Evolutionary conservation across 1,140 invertebrate genomes (phyloP), one percentile per base, ranked within the genome.

Genomic region (Propsilocerus akamusi): DNA sequence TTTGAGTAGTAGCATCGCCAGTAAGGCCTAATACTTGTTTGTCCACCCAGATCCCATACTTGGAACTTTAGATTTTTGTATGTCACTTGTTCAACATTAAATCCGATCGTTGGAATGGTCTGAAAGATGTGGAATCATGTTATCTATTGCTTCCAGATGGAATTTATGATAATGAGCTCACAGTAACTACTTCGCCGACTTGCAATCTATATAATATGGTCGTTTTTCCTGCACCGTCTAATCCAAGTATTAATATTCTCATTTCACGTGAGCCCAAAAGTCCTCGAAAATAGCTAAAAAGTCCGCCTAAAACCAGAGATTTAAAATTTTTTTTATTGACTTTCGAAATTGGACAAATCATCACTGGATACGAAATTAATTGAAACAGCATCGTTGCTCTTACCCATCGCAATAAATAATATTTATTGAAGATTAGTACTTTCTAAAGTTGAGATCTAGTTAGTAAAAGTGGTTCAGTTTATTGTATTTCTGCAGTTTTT

Each of bases 1-100:
- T 99, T 99, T 49, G 93, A 94, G 70, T 97, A 99, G 69, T 99
- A 99, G 77, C 96, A 99, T 69, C 96, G 77, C 96, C 96, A 99
- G 63, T 99, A 99, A 12, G 96, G 96, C 72, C 94, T 73, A 61
- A 80, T 80, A 73, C 92, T 96, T 50, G 94, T 98, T 70, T 99
- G 95, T 58, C 95, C 95, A 52, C 95, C 95, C 49, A 99, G 73
- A 77, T 98, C 95, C 94, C 95, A 98, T 10, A 94, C 90, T 82
- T 95, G 90, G 61, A 95, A 94, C 68, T 91, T 93, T 52, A 94
- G 71, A 72, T 95, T 95, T 74, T 93, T 93, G 65, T 93, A 94
- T 57, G 86, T 89, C 46, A 95, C 91, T 79, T 94, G 89, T 70
- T 95, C 90, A 58, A 96, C 92, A 72, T 96, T 96, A 66, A 95